Evolutionary conservation across 2,797 vertebrate genomes (phyloP), one percentile per base, ranked within the genome.

Genomic region (Amblyraja radiata): DNA sequence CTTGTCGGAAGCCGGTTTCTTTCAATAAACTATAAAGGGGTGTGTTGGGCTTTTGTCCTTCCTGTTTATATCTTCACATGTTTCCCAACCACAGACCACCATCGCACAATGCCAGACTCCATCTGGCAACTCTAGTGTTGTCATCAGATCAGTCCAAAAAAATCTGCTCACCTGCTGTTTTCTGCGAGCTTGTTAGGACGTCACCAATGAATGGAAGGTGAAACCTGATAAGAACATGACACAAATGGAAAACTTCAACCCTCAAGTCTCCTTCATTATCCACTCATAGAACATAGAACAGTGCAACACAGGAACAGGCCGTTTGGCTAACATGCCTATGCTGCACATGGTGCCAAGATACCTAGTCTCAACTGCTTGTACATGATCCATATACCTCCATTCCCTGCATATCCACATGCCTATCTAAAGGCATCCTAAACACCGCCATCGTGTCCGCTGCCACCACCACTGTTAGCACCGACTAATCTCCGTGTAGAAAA

Each of bases 1-100:
- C 90, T 92, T 14, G 68, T 32, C 73, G 36, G 90, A 58, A 76
- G 90, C 46, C 90, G 28, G 71, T 73, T 76, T 92, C 39, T 54
- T 92, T 92, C 90, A 92, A 76, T 76, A 92, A 92, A 92, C 90
- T 92, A 92, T 76, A 92, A 92, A 92, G 71, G 46, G 68, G 46
- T 58, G 39, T n/a, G 73, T 58, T 73, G 71, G 71, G 71, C 90
- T 92, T 92, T 76, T 74, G 46, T 58, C 74, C 90, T 92, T 92
- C 90, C 90, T 92, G 90, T 92, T 92, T 92, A 92, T 46, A 92
- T 92, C 39, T 92, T 92, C 71, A 76, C 90, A 76, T 76, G 90
- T 92, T 63, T 76, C 90, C 71, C 68, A 73, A 92, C 90, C 90
- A 58, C 73, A 76, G 90, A 92, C 90, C 90, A 92, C 90, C 90